Base-by-base conservation (phyloP, 2,113 vertebrate genomes). In the Motacilla tschutschensis region DNA sequence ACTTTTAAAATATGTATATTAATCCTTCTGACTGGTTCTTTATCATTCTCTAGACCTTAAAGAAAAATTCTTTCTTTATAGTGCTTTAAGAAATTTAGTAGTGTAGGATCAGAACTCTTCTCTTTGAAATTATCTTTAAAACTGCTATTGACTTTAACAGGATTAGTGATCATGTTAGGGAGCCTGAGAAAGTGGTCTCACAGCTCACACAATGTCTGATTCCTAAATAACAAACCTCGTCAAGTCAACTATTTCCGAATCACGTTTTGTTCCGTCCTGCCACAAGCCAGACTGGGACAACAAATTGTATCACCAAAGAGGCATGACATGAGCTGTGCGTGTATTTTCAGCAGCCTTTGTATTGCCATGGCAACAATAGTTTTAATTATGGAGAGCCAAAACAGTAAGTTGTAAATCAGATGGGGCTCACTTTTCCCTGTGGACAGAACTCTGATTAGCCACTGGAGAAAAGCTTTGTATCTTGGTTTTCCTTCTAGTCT, bases 371-470 rank as follows among this genome's bases (percentile, higher is more conserved):
- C 85, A 95, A 94, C 94, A 88, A 71, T 79, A 88, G 64, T 95
- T 96, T 96, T 96, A 96, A 97, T 96, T 95, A 95, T 21, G 60
- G 94, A 91, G 48, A 94, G 44, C 79, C 81, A 70, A 92, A 95
- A 88, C 17, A 47, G 79, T 91, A 90, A 96, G 88, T 94, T 93
- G 78, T 92, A 2, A 88, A 88, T 97, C 93, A 93, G 93, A 95
- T 94, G 89, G 91, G 87, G 81, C 86, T 93, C 79, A 6, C 67
- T 93, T 92, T 90, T 95, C 95, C 94, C 95, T 79, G 41, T 85
- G 93, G 95, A 95, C 89, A 83, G 55, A 91, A 85, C 82, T 92
- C 88, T 92, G 96, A 93, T 84, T 90, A 94, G 91, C 71, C 90
- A 44, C 85, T 81, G 62, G 75, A 92, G 88, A 71, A 90, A 66